phyloP scores from a whole-genome alignment of 2,888 invertebrate species.

The Temnothorax ravouxi region DNA sequence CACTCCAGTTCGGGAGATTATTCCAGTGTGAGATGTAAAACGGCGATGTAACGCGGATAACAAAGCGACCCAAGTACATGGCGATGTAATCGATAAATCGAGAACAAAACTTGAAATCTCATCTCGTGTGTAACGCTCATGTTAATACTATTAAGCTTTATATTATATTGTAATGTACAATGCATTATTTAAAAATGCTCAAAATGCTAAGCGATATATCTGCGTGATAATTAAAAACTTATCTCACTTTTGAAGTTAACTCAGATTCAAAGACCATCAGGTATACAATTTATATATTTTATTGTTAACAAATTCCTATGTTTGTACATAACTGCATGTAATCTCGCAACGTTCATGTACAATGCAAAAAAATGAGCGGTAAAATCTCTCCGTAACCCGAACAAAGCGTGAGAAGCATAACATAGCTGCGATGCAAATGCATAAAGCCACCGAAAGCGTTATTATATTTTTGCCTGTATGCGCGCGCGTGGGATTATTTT shows the following conservation, averaged over 20 bases:
- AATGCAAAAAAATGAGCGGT: constrained; percentile 1
- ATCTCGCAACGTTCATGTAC: constrained; percentile 25
- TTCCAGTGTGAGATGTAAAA: background rate
- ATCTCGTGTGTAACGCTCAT: background rate
- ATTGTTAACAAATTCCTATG: constrained; percentile 9
- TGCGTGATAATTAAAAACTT: background rate
- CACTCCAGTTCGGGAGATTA: background rate
- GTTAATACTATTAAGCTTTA: background rate
- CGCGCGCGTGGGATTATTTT: constrained; percentile 43
- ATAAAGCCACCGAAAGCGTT: constrained; percentile 53
- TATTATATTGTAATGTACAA: background rate
- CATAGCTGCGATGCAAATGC: constrained; percentile 33
- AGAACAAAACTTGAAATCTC: background rate
- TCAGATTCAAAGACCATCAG: background rate
- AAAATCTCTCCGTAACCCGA: constrained; percentile 37
- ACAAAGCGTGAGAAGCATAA: constrained; percentile 51
- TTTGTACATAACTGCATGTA: constrained; percentile 14
- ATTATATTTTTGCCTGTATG: constrained; percentile 32
- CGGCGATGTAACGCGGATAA: constrained; percentile 22
- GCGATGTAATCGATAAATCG: background rate
- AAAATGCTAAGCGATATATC: background rate
- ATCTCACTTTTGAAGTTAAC: background rate
- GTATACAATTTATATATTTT: background rate
- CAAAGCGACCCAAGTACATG: background rate
- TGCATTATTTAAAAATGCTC: background rate